Base-by-base conservation (phyloP, 2,797 vertebrate genomes). In the Enteromius treurensis region DNA sequence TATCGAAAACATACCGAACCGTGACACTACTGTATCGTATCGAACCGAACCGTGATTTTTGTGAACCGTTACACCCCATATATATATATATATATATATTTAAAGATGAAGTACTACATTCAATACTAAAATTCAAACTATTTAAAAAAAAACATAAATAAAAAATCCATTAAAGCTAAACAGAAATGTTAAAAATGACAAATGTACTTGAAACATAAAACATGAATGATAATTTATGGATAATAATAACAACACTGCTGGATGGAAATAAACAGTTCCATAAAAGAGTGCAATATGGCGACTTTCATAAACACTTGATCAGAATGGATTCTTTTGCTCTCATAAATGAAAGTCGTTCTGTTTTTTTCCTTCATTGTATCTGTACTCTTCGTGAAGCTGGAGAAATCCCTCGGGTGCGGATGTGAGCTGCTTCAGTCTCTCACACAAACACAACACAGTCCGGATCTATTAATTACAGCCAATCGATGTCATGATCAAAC, bases 381-480 rank as follows among this genome's bases (percentile, higher is more conserved):
- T 64, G 80, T 74, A 29, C 58, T 64, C 26, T 62, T 49, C 19
- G 14, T 81, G 80, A 74, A 81, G 55, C 68, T 60, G 21, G 51
- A n/a, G 9, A 32, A 60, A 45, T 42, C 79, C 79, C 69, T 60
- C 26, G 42, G 68, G 19, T 81, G 40, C 26, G 11, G 68, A 80
- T 60, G 53, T 34, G 3, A 71, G 19, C 37, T 8, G 15, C 23
- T 21, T 17, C 15, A 55, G 34, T 7, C 13, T 67, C 45, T 53
- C 84, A 23, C 65, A 86, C 53, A 79, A 58, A 79, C 76, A 80
- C 65, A 51, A 23, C 21, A 17, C 42, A 26, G 49, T 40, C 60
- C 26, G 37, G 14, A 51, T 29, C 40, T 42, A 51, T 65, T 67
- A 58, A 67, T 40, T 19, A 40, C 21, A 68, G 14, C 47, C 32